Base-by-base conservation (phyloP, 1,140 invertebrate species). In the Colletes gigas region DNA sequence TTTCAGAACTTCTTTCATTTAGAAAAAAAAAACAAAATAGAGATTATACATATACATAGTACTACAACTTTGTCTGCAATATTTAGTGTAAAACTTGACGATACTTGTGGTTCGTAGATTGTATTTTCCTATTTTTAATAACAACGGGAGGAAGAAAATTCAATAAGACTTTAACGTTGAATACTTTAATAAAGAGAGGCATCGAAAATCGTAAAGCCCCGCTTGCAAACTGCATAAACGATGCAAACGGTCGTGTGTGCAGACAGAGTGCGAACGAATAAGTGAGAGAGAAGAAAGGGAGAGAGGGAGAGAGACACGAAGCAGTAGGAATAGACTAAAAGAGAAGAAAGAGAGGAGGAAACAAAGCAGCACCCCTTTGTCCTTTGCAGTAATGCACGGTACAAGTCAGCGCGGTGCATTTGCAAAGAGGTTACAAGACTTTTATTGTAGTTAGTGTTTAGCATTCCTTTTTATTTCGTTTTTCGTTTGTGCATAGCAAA, bases 341-440 rank as follows among this genome's bases (percentile, higher is more conserved):
- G 44, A 67, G 76, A 66, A 78, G 78, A 86, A 77, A 63, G 81
- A 83, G 85, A 85, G 74, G 82, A 80, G 82, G 88, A 87, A 80
- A 85, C 85, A 85, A 86, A 85, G 85, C 83, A 81, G 76, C 67
- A 74, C 68, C 83, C 83, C 85, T 86, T 86, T 85, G 85, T 83
- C 76, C 75, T 68, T 82, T 77, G 12, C 72, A 59, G 44, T 65
- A 78, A 82, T 82, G 81, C 79, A 73, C 70, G 65, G 75, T 76
- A 70, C 62, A 78, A 71, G 71, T 85, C 75, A 85, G 21, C 65
- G 74, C 62, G 60, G 60, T 60, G 55, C 83, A 84, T 82, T 82
- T 69, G 83, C 84, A 82, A 85, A 82, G 78, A 85, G 73, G 83
- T 69, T 76, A 79, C 68, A 71, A 83, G 82, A 85, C 84, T 85